Conservation (phyloP, 2,888 invertebrate species). For the Macrophya annulata region DNA sequence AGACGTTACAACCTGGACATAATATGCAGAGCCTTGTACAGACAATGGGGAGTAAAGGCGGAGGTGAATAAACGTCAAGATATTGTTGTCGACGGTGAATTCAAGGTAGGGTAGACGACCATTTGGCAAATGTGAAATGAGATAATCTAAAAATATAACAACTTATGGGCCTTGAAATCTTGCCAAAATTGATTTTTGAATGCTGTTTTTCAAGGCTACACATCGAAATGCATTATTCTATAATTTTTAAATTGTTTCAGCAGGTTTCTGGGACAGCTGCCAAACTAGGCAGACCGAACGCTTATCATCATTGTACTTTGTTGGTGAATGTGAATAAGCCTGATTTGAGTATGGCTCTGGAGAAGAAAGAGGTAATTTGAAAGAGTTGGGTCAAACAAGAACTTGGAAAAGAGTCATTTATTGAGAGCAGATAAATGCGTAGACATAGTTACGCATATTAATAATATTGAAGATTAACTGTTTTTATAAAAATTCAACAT, state of each 20-base stretch:
- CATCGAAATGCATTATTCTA: neutral
- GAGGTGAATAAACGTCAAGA: slow-evolving; percentile 92
- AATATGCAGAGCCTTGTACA: slow-evolving; percentile 90
- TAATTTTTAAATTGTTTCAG: slow-evolving; percentile 53
- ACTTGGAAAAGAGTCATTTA: neutral
- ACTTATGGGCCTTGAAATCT: neutral
- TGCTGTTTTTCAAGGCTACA: neutral
- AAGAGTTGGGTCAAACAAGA: neutral
- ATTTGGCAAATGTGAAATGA: neutral
- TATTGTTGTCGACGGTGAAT: slow-evolving; percentile 89
- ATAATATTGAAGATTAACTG: slow-evolving; percentile 21
- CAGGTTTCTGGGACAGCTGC: slow-evolving; percentile 98
- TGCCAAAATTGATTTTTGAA: neutral
- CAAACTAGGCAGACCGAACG: slow-evolving; percentile 91
- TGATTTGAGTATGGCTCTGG: slow-evolving; percentile 87
- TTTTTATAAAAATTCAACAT: slow-evolving; percentile 32
- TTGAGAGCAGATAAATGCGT: neutral
- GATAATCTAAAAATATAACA: neutral
- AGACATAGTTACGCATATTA: neutral
- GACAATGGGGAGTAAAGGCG: slow-evolving; percentile 90
- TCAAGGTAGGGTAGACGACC: slow-evolving; percentile 84
- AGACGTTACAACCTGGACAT: slow-evolving; percentile 93
- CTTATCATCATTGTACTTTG: slow-evolving; percentile 99
- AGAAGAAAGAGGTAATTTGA: slow-evolving; percentile 87
- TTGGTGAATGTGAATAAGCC: slow-evolving; percentile 92